A percentile compares a stretch with the other conserved stretches of the same genome.
Conservation (phyloP, 2,888 invertebrate species). For the Nemotelus pantherinus region DNA sequence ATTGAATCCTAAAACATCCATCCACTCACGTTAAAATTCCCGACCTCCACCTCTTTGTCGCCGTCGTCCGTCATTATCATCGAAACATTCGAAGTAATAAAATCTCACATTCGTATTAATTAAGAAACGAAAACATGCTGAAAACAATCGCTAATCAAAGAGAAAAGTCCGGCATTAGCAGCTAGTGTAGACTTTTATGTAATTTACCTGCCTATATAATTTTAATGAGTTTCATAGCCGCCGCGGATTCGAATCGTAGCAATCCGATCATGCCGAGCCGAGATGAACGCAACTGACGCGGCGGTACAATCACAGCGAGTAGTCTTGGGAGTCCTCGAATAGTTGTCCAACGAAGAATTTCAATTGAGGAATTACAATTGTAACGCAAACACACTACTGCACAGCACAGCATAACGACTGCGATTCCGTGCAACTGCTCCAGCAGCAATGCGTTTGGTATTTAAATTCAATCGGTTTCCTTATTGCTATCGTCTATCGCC, state of each 20-base stretch:
- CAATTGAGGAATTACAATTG: constrained; percentile 39
- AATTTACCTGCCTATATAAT: constrained; percentile 2
- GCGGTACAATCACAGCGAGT: background rate
- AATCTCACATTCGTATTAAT: constrained; percentile 25
- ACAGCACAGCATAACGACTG: background rate
- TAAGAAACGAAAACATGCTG: constrained; percentile 16
- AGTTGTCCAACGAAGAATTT: constrained; percentile 25
- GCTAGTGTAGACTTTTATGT: constrained; percentile 10
- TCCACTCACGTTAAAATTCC: too few species aligned
- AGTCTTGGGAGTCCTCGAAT: constrained; percentile 12
- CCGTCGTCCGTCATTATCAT: too few species aligned
- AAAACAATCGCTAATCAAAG: constrained; percentile 31
- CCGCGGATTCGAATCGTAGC: background rate
- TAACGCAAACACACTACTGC: constrained; percentile 11
- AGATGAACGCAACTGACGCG: background rate
- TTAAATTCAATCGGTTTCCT: constrained; percentile 35
- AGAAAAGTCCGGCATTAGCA: constrained; percentile 18
- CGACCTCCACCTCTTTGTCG: too few species aligned
- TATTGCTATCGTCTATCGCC: constrained; percentile 16
- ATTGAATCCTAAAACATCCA: too few species aligned
- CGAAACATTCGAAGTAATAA: background rate
- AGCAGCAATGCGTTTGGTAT: background rate
- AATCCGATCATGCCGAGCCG: background rate
- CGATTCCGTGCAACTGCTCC: background rate
- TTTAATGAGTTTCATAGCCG: background rate